These are phyloP conservation scores for Enteromius radiatus DNA, from an alignment of 2,797 vertebrate genomes.

Conservation along the genomic window DNA sequence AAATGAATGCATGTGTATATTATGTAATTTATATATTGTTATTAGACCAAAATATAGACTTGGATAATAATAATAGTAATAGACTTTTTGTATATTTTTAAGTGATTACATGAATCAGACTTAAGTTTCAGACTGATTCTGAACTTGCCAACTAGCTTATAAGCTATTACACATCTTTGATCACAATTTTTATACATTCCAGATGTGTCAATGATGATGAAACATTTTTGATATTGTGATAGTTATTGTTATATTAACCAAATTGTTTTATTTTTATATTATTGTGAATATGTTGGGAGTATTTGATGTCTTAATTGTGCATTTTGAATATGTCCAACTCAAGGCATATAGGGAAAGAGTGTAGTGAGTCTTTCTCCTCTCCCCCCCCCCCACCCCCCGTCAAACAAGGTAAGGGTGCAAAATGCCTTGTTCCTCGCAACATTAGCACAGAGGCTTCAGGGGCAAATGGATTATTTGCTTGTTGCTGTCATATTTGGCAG, in stretches of 20 bases:
- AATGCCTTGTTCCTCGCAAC: constrained; percentile 52
- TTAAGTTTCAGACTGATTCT: background rate
- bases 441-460: constrained; percentile 68
- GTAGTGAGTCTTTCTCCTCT: background rate
- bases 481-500: constrained; percentile 64
- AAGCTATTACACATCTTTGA: background rate
- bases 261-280: background rate
- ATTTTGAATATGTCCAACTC: background rate
- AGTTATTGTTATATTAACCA: background rate
- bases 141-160: background rate
- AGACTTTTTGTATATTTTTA: background rate
- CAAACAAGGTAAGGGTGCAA: constrained; percentile 53
- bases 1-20: background rate
- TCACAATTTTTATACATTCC: background rate
- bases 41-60: background rate
- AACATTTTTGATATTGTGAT: background rate
- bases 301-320: background rate
- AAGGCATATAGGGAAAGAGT: background rate
- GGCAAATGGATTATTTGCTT: constrained; percentile 70
- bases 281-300: background rate
- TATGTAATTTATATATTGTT: background rate
- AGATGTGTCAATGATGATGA: background rate
- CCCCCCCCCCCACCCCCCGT: constrained; percentile 17
- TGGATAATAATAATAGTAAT: too few species aligned
- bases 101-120: background rate